Percentiles rank a stretch among this genome's conserved stretches.
Conservation (phyloP, 2,113 vertebrate genomes). For the Vombatus ursinus region DNA sequence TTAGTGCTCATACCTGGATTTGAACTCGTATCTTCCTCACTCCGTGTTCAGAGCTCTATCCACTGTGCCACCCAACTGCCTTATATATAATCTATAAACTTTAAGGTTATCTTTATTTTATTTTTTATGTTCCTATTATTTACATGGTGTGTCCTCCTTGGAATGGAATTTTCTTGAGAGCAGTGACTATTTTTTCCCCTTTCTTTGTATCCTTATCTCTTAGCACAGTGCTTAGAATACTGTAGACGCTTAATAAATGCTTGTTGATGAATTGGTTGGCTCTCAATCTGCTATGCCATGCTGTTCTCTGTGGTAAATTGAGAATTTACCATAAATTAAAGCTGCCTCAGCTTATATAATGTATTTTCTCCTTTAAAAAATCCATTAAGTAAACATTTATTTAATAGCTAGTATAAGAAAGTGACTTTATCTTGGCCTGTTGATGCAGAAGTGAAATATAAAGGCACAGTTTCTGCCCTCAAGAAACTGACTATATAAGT, state of each 20-base stretch:
- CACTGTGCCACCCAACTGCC: not conserved
- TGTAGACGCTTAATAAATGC: not conserved
- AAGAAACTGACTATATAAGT: not conserved
- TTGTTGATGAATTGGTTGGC: not conserved
- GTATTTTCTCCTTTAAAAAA: not conserved
- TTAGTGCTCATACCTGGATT: not conserved
- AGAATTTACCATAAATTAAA: not conserved
- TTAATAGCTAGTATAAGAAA: not conserved
- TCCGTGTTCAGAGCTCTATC: not conserved
- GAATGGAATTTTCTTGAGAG: not conserved
- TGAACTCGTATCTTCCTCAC: not conserved
- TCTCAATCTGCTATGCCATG: not conserved
- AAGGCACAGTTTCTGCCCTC: not conserved
- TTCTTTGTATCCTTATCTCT: not conserved
- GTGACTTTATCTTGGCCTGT: not conserved
- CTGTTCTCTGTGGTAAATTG: not conserved
- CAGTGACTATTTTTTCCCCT: not conserved
- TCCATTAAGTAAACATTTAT: not conserved
- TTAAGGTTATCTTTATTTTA: not conserved
- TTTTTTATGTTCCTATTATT: not conserved
- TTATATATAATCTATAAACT: not conserved
- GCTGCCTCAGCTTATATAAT: not conserved
- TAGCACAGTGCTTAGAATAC: not conserved
- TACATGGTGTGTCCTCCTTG: not conserved
- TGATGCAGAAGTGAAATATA: not conserved